Conservation (phyloP, 2,113 vertebrate genomes). For the Gavialis gangeticus region DNA sequence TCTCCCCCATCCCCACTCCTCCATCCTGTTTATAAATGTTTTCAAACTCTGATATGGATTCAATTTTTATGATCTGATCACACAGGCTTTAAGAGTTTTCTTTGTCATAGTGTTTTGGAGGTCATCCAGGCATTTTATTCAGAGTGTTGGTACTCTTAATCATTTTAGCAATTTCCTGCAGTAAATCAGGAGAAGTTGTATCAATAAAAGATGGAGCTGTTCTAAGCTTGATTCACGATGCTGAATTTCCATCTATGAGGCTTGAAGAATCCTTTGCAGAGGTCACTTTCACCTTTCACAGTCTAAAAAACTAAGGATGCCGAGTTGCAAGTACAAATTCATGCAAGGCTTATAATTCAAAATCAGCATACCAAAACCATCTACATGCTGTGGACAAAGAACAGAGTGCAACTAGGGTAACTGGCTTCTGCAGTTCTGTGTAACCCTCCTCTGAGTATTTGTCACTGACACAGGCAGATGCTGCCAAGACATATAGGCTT, state of each 20-base stretch:
- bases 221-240: constrained; percentile 51
- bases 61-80: constrained; percentile 50
- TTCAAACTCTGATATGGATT: constrained; percentile 43
- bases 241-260: constrained; percentile 25
- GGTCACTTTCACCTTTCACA: constrained; percentile 46
- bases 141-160: constrained; percentile 60
- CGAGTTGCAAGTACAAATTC: neutral
- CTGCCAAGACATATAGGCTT: neutral
- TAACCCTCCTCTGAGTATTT: neutral
- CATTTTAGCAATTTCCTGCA: constrained; percentile 63
- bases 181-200: constrained; percentile 64
- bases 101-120: constrained; percentile 53
- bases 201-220: constrained; percentile 66
- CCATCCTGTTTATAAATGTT: constrained; percentile 34
- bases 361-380: neutral
- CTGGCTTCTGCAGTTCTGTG: neutral
- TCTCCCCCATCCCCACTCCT: neutral
- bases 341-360: neutral
- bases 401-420: neutral
- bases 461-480: neutral
- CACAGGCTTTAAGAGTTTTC: constrained; percentile 40
- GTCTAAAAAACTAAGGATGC: constrained; percentile 11
- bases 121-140: constrained; percentile 61
- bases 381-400: neutral
- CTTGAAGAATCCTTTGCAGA: constrained; percentile 49